Base-by-base conservation (phyloP, 1,140 invertebrate species). In the Gryon sp. region DNA sequence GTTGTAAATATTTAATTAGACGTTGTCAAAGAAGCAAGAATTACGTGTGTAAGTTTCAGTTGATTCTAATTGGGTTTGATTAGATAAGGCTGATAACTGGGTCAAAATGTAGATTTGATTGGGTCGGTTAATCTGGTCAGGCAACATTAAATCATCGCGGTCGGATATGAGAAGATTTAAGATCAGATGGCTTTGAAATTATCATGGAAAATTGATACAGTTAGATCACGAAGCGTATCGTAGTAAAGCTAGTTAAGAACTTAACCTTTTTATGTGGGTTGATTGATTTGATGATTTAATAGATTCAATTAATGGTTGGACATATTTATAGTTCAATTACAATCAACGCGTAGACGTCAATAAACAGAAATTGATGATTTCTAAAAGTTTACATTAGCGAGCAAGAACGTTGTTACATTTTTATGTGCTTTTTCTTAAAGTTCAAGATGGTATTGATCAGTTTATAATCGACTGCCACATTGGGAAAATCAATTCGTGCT, bases 21-120 rank as follows among this genome's bases (percentile, higher is more conserved):
- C n/a, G 41, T 50, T 48, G 26, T 26, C 50, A 26, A 52, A 32
- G 65, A 22, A 55, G 40, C 22, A n/a, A 46, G 30, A 38, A 55
- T 38, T 20, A 26, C 43, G 14, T 24, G 28, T 5, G 3, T 19
- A 63, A 14, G 38, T 40, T 20, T 14, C 16, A 43, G n/a, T 12
- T n/a, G 48, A 65, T 68, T 36, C 22, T 66, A 66, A 66, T 66
- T 66, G 52, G 45, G 50, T 43, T 59, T 36, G 52, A 59, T 69
- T 69, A 69, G 53, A 50, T 69, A 69, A 50, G 45, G 9, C 32
- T 26, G 43, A 50, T 57, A 69, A 69, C 36, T 70, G 34, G 66
- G 66, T 70, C 66, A 60, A 60, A 60, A 70, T 70, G 66, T 46
- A 70, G 66, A 70, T 70, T 26, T 53, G 55, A 70, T 60, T 52